phyloP scores from a whole-genome alignment of 2,113 vertebrate species.

The Acrocephalus kingi region DNA sequence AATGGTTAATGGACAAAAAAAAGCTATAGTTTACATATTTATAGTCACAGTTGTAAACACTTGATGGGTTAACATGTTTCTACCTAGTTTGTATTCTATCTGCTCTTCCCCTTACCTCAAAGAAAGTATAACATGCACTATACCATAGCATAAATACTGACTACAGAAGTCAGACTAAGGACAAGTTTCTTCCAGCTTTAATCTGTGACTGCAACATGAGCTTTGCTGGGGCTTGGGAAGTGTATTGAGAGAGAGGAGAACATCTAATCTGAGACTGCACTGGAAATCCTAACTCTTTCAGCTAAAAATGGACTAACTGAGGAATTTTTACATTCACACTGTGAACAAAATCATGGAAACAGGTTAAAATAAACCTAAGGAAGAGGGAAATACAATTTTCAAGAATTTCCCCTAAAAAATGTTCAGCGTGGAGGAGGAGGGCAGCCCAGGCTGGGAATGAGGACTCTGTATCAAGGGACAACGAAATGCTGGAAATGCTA shows the following conservation, averaged over 20 bases:
- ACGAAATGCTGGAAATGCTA: accelerated
- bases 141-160: not conserved
- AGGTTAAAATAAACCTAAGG: not conserved
- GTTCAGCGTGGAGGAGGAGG: not conserved
- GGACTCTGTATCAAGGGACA: not conserved
- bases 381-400: not conserved
- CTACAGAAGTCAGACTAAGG: not conserved
- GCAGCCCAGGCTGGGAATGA: not conserved
- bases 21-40: not conserved
- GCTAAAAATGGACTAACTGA: not conserved
- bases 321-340: not conserved
- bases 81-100: not conserved
- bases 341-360: not conserved
- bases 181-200: not conserved
- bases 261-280: not conserved
- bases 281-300: not conserved
- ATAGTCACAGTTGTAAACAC: not conserved
- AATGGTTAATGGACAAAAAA: not conserved
- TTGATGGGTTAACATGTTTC: not conserved
- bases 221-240: not conserved
- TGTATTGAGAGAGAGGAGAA: accelerated
- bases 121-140: not conserved
- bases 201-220: not conserved
- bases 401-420: not conserved
- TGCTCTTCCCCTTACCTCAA: not conserved